Conservation (phyloP, 2,888 invertebrate species). For the Diloba caeruleocephala region DNA sequence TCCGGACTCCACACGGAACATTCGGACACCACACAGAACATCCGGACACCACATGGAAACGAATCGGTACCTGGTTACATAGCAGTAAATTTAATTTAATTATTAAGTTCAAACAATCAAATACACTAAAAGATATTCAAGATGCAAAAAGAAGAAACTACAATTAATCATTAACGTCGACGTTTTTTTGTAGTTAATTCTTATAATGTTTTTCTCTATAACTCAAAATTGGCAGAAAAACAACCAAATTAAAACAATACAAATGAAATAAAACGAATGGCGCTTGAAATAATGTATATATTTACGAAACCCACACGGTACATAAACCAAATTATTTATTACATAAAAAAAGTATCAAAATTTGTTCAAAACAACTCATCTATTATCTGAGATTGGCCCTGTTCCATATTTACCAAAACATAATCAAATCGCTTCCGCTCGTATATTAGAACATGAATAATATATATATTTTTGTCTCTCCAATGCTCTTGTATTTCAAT, state of each 20-base stretch:
- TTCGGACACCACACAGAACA: no score
- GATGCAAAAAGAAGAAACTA: no score
- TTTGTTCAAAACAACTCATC: constrained; percentile 51
- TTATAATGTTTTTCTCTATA: not conserved
- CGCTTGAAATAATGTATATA: constrained; percentile 26
- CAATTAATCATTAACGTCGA: no score
- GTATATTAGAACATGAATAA: constrained; percentile 50
- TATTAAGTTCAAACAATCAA: no score
- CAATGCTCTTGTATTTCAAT: constrained; percentile 69
- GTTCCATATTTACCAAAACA: constrained; percentile 42
- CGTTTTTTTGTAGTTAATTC: no score
- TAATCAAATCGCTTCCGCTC: constrained; percentile 52
- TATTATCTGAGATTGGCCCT: constrained; percentile 45
- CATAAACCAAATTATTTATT: constrained; percentile 50
- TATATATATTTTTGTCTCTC: constrained; percentile 65
- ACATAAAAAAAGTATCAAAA: constrained; percentile 38
- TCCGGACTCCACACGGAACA: no score
- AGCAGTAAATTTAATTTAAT: no score
- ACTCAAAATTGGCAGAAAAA: not conserved
- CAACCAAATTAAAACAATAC: constrained; percentile 9
- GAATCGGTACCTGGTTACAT: no score
- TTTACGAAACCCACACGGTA: constrained; percentile 36
- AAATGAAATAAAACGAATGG: constrained; percentile 22
- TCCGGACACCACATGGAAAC: no score
- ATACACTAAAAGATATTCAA: no score